Evolutionary conservation across 2,113 vertebrate species (phyloP).

Genomic region (Zosterops hypoxanthus): DNA sequence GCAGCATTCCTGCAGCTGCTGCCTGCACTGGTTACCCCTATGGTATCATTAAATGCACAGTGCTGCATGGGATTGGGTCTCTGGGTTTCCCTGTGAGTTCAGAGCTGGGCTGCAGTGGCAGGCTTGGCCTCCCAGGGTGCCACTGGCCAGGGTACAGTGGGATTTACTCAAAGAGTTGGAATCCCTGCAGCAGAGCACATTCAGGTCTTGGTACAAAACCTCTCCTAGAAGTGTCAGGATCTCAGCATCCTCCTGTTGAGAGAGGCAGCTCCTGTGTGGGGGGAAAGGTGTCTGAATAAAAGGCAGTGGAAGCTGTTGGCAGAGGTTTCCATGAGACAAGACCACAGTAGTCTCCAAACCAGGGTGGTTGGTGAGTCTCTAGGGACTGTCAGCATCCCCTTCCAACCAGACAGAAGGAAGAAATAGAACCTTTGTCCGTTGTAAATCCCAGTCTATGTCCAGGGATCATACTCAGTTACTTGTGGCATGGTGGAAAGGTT

Average conservation of each 20-base stretch:
- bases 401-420: background rate
- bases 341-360: background rate
- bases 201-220: background rate
- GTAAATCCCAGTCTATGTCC: background rate
- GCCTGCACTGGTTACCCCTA: rapidly evolving
- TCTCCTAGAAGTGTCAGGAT: background rate
- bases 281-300: background rate
- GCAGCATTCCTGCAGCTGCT: background rate
- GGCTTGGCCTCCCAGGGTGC: background rate
- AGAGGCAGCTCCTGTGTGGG: background rate
- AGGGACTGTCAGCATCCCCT: background rate
- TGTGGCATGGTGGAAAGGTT: background rate
- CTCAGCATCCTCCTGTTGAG: background rate
- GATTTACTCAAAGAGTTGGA: background rate
- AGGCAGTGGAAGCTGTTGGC: background rate
- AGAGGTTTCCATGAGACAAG: background rate
- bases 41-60: rapidly evolving
- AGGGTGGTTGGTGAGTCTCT: background rate
- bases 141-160: too few relatives aligned
- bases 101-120: background rate
- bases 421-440: background rate
- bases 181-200: background rate
- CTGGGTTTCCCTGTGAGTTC: background rate
- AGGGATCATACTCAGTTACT: background rate
- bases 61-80: rapidly evolving